These are phyloP conservation scores for Pheosia gnoma DNA, from an alignment of 2,888 invertebrate genomes.

Conservation along the genomic window DNA sequence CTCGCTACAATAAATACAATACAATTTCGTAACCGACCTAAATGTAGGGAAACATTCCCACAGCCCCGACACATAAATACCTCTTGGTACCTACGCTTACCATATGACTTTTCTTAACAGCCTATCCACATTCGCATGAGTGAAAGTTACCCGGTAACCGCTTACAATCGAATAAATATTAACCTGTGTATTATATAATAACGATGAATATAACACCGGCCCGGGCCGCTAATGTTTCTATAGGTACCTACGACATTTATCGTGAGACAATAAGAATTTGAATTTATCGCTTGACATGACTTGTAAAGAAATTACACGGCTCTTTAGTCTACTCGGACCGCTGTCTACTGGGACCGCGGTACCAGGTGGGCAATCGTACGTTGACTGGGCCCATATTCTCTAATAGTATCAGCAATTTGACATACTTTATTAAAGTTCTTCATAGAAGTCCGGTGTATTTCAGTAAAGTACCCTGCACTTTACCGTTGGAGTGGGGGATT, in stretches of 20 bases:
- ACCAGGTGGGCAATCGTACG: too few relatives aligned
- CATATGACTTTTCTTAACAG: constrained; percentile 62
- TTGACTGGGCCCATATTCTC: too few relatives aligned
- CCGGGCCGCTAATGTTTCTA: constrained; percentile 34
- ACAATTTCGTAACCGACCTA: constrained; percentile 19
- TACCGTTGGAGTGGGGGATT: too few relatives aligned
- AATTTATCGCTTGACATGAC: background rate
- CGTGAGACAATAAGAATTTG: constrained; percentile 15
- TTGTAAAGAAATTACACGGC: background rate
- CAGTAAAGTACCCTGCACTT: too few relatives aligned
- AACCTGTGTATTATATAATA: constrained; percentile 69
- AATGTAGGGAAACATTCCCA: constrained; percentile 11
- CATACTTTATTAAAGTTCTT: too few relatives aligned
- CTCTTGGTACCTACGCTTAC: constrained; percentile 46
- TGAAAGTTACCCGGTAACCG: constrained; percentile 71
- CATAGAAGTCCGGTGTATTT: too few relatives aligned
- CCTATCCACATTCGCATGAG: constrained; percentile 62
- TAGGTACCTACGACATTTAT: constrained; percentile 10
- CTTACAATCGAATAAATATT: constrained; percentile 78
- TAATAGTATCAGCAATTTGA: too few relatives aligned
- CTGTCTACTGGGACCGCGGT: too few relatives aligned
- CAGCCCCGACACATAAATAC: background rate
- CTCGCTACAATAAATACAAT: constrained; percentile 13
- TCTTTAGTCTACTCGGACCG: too few relatives aligned
- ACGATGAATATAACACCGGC: constrained; percentile 60